Evolutionary conservation across 2,113 vertebrate species (phyloP).

Genomic region (Perca fluviatilis): DNA sequence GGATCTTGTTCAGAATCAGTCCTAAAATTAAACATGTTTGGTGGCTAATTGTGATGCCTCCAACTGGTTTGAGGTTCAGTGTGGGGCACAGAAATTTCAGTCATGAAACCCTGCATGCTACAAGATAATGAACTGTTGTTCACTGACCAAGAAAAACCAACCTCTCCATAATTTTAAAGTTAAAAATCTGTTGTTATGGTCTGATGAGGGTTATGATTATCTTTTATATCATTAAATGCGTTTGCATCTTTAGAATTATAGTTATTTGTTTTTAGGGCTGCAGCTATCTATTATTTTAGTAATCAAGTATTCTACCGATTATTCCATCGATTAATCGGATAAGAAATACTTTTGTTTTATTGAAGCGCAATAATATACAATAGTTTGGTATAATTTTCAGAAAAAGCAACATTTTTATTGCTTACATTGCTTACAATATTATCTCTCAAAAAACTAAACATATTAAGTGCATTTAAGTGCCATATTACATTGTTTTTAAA

Average conservation of each 20-base stretch:
- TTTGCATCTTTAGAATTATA: not conserved
- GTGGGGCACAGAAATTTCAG: not conserved
- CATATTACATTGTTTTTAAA: no score
- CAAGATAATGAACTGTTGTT: slow-evolving; percentile 19
- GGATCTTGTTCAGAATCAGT: not conserved
- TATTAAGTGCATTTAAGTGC: no score
- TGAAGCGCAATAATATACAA: no score
- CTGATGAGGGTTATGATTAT: slow-evolving; percentile 2
- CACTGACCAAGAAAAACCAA: not conserved
- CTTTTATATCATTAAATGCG: slow-evolving; percentile 4
- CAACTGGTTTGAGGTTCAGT: slow-evolving; percentile 5
- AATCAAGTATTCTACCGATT: no score
- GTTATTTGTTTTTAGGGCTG: not conserved
- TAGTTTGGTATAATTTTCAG: no score
- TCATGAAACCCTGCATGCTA: slow-evolving; percentile 6
- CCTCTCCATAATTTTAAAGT: not conserved
- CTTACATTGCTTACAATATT: no score
- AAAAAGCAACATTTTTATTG: no score
- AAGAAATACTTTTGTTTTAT: no score
- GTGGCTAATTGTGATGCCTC: slow-evolving; percentile 3
- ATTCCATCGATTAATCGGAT: no score
- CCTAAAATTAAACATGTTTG: slow-evolving; percentile 5
- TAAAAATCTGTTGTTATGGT: not conserved
- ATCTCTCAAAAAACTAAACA: no score
- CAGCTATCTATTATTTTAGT: no score